Conservation (phyloP, 2,113 vertebrate genomes). For the Alectura lathami region DNA sequence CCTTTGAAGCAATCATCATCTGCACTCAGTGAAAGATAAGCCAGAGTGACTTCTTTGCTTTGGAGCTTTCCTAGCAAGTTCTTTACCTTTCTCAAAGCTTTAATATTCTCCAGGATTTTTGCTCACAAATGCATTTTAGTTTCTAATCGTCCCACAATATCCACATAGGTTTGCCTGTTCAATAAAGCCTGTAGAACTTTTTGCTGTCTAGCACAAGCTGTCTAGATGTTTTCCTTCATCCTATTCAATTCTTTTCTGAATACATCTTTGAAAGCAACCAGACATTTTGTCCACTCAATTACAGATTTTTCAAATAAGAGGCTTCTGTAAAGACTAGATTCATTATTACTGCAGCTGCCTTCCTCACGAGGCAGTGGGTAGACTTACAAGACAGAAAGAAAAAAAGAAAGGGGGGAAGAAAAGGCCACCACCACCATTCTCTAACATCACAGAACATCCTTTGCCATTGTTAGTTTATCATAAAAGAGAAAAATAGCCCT, state of each 20-base stretch:
- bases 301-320: constrained; percentile 66
- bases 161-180: constrained; percentile 12
- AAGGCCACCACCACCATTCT: constrained; percentile 7
- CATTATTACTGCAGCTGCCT: constrained; percentile 31
- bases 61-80: neutral
- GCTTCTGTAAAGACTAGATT: constrained; percentile 44
- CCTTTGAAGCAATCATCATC: neutral
- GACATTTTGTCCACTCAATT: constrained; percentile 72
- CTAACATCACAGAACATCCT: neutral
- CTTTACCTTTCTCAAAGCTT: neutral
- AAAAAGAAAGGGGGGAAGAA: neutral
- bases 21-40: constrained; percentile 15
- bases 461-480: neutral
- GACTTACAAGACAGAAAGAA: neutral
- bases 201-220: neutral
- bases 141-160: constrained; percentile 8
- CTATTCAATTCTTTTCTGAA: constrained; percentile 63
- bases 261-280: constrained; percentile 54
- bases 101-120: constrained; percentile 14
- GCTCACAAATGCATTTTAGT: neutral
- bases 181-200: neutral
- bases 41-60: constrained; percentile 2
- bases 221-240: neutral
- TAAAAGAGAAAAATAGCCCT: constrained; percentile 19
- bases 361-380: neutral